phyloP scores from a whole-genome alignment of 2,888 invertebrate genomes.

The Seladonia tumulorum region DNA sequence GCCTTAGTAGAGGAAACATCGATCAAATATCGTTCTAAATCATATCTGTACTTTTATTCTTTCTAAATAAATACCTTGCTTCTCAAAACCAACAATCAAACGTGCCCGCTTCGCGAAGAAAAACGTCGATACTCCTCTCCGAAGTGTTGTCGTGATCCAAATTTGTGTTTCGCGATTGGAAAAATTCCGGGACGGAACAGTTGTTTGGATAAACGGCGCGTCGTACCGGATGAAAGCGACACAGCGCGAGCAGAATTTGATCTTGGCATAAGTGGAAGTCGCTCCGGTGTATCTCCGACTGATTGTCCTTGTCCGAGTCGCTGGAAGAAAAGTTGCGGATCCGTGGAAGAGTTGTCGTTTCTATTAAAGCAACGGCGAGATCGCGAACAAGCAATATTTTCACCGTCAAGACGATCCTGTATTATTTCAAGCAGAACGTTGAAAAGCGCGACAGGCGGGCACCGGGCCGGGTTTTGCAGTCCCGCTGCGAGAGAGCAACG shows the following conservation, averaged over 20 bases:
- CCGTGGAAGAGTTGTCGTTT: not conserved
- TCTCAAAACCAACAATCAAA: too few species aligned
- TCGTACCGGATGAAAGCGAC: not conserved
- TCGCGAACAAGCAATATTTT: conserved; percentile 6
- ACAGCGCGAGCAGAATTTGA: not conserved
- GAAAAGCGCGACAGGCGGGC: conserved; percentile 25
- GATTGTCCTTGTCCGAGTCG: not conserved
- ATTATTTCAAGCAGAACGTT: conserved; percentile 22
- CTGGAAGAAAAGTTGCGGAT: not conserved
- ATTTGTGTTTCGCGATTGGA: not conserved
- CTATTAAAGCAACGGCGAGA: not conserved
- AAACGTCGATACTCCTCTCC: too few species aligned
- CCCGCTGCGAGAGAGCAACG: conserved; percentile 11
- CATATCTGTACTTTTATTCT: too few species aligned
- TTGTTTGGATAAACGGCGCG: not conserved
- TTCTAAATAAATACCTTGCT: too few species aligned
- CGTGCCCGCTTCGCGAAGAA: too few species aligned
- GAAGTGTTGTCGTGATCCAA: too few species aligned
- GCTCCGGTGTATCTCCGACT: not conserved
- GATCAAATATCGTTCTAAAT: too few species aligned
- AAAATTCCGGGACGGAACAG: not conserved
- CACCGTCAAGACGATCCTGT: not conserved
- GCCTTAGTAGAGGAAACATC: too few species aligned
- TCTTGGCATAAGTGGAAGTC: not conserved
- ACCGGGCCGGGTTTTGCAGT: conserved; percentile 11